Base-by-base conservation (phyloP, 23 tunicate genomes). In the Styela clava region DNA sequence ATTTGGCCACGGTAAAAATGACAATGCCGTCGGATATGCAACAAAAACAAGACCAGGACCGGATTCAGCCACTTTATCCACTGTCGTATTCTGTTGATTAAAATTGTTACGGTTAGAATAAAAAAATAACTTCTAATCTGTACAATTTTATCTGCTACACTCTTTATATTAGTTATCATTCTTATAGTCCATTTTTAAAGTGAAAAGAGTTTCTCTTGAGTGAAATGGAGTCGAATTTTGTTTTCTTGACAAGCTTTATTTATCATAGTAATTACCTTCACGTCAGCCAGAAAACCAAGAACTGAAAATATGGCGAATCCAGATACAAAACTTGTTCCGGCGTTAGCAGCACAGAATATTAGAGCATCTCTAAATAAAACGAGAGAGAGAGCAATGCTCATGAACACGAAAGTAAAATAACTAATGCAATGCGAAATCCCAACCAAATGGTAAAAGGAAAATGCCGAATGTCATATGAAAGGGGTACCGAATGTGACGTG, bases 41-140 rank as follows among this genome's bases (percentile, higher is more conserved):
- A 85, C 79, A 73, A 85, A 85, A 61, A 79, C 84, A 29, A 85
- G 72, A 24, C 88, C 88, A 21, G 88, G 88, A 2, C 88, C 88
- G 19, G 88, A 85, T 35, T 85, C 88, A 21, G 83, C 88, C 28
- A 85, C 88, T 7, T n/a, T 28, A 20, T 69, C 78, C 0, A 85
- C 79, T 34, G 88, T 52, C 21, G 72, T 70, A 35, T 79, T 70
- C 88, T 85, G 81, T 0, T 16, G 7, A 34, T 5, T 12, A 44
- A n/a, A n/a, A n/a, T n/a, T n/a, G n/a, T n/a, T n/a, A n/a, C n/a
- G n/a, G n/a, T n/a, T 5, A 64, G 1, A 24, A 52, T 51, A n/a
- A n/a, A n/a, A n/a, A n/a, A n/a, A n/a, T n/a, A n/a, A n/a, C n/a
- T n/a, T 44, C 52, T n/a, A 29, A 16, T 68, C 12, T n/a, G 24